Base-by-base conservation (phyloP, 53 echinoderm and acorn worm genomes). In the Holothuria leucospilota region DNA sequence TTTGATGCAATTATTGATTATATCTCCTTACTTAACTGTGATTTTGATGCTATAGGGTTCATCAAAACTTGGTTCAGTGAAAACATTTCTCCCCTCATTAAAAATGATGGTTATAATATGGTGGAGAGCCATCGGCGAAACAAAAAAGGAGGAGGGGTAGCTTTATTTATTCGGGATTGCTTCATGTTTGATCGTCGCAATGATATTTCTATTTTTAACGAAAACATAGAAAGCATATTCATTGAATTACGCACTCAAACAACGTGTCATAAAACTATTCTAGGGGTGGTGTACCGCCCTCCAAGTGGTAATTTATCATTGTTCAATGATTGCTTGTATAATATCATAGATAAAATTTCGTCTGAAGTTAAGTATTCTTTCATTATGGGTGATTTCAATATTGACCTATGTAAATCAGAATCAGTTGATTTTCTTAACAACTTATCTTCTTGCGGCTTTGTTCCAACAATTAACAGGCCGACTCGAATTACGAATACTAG, bases 401-500 rank as follows among this genome's bases (percentile, higher is more conserved):
- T 69, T 69, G 69, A 69, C 30, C 30, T 69, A 8, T 69, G 69
- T 0, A 30, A 69, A 29, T 29, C 69, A 29, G 20, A 69, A 11
- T 69, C 69, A 13, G 69, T 69, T 20, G 29, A 69, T 69, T n/a
- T n/a, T n/a, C n/a, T n/a, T 69, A 69, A 69, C 30, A 69, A 29
- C 20, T 6, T 69, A 69, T 69, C 38, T 10, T 69, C 69, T 28
- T 69, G 69, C 27, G 69, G 69, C 27, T 69, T 69, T 69, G 69
- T 28, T 69, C 69, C 69, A 28, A 69, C 27, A 25, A 69, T 69
- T 28, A 69, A 69, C 39, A 28, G 26, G 69, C 69, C 69, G 20
- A 29, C 30, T 1, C 30, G 38, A 69, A 69, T 69, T 69, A 69
- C 69, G 30, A 69, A 69, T 29, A 69, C 29, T 26, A 69, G 69